Evolutionary conservation across 2,888 invertebrate genomes (phyloP), one percentile per base, ranked within the genome.

Genomic region (Meiosimyza platycephala): DNA sequence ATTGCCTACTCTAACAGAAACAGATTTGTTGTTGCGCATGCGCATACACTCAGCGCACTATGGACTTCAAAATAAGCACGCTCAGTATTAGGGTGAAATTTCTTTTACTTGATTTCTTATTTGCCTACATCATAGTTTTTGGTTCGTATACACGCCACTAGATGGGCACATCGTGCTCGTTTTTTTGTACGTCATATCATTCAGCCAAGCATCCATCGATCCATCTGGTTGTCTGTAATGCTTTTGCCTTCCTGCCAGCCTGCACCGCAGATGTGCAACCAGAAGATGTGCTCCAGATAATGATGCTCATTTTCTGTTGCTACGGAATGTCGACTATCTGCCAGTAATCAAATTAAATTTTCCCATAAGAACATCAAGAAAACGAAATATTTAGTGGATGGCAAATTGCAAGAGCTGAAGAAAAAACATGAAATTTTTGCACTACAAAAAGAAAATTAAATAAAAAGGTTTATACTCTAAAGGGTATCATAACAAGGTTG

Each of bases 311-410:
- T 55, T 69, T 54, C 62, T 18, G 59, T 18, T 50, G 63, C 48
- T 64, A 15, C 13, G 66, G 74, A 67, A 66, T 71, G 70, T 68
- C 57, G 67, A 40, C 57, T 68, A 72, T 71, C 67, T 13, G 65
- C 55, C 52, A 48, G 74, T 72, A 72, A 76, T 76, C 74, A 76
- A 76, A 74, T 76, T 74, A 74, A 64, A 74, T 71, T 74, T 74
- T 76, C 71, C 71, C 74, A 74, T 74, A 75, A 74, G 72, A 71
- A 73, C 28, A 68, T 13, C 51, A n/a, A 33, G 16, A 60, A 28
- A 33, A 60, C 18, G 9, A 65, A 5, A 18, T 28, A 59, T 40
- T 12, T 47, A 63, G 15, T 33, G 16, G 47, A 67, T 54, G 18
- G 11, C 7, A 65, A 52, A 51, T 33, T 40, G n/a, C 7, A 6